Percentiles rank a stretch among this genome's conserved stretches.
Conservation (phyloP, 2,113 vertebrate genomes). For the Oceanites oceanicus region DNA sequence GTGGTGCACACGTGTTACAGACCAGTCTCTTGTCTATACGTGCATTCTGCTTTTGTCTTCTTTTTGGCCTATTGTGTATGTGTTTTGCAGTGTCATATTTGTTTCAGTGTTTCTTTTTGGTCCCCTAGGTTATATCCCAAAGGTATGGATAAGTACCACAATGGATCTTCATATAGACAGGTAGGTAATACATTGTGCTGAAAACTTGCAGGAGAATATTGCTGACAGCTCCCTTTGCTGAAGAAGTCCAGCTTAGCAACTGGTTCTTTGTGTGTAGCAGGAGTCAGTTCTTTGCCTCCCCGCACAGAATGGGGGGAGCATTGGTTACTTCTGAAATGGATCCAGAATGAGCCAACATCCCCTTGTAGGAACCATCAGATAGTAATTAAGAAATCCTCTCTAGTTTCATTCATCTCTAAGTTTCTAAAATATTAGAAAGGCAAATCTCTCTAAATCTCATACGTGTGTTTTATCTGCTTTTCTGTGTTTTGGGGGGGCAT, state of each 20-base stretch:
- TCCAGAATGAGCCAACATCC: not conserved
- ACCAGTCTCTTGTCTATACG: not conserved
- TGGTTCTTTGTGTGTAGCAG: not conserved
- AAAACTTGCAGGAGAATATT: not conserved
- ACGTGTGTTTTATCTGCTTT: not conserved
- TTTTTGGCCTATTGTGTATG: not conserved
- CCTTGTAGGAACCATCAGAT: not conserved
- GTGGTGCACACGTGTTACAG: fast-evolving
- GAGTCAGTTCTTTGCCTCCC: not conserved
- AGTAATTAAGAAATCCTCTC: not conserved
- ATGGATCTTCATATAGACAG: conserved; percentile 83
- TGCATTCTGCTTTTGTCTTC: not conserved
- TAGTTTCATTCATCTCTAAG: not conserved
- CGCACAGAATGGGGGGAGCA: fast-evolving
- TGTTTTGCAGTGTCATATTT: not conserved
- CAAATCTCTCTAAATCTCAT: not conserved
- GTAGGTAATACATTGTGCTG: conserved; percentile 60
- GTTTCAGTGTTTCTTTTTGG: not conserved
- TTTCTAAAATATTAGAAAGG: not conserved
- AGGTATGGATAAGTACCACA: conserved; percentile 85
- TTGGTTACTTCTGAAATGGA: not conserved
- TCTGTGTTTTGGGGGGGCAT: fast-evolving
- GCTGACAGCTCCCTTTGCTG: not conserved
- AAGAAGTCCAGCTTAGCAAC: not conserved
- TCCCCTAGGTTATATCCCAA: conserved; percentile 86